These are phyloP conservation scores for Rutpela maculata DNA, from an alignment of 2,888 invertebrate species.

Conservation along the genomic window DNA sequence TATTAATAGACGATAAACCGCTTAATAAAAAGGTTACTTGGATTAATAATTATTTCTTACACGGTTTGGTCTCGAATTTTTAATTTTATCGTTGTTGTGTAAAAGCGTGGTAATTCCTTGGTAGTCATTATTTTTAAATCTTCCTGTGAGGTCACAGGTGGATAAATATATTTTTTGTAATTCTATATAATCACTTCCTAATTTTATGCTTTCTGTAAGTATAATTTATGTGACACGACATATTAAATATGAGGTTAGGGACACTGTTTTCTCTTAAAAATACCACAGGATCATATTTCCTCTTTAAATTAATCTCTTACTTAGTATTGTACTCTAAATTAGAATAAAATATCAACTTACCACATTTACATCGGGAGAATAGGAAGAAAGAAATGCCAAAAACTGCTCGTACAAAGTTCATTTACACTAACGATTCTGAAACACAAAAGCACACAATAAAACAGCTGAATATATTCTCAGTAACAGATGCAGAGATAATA, in stretches of 20 bases:
- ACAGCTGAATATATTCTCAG: too few species aligned
- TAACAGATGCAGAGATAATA: too few species aligned
- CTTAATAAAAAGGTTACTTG: conserved; percentile 14
- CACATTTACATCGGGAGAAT: background rate
- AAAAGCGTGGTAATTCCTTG: conserved; percentile 16
- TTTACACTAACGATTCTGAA: conserved; percentile 25
- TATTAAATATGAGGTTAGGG: background rate
- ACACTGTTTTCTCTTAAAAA: background rate
- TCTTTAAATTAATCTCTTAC: conserved; percentile 8
- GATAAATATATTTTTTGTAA: conserved; percentile 16
- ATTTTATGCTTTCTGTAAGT: conserved; percentile 19
- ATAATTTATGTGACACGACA: conserved; percentile 24
- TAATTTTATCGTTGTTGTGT: conserved; percentile 20
- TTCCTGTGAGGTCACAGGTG: conserved; percentile 24
- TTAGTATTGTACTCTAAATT: background rate
- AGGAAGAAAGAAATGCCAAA: background rate
- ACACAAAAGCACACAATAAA: background rate
- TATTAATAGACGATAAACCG: conserved; percentile 29
- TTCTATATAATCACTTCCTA: conserved; percentile 5
- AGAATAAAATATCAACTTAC: conserved; percentile 14
- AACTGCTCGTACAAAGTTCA: background rate
- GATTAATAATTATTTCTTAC: conserved; percentile 4
- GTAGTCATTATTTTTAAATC: background rate
- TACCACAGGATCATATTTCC: conserved; percentile 14
- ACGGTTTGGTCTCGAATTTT: conserved; percentile 3